Evolutionary conservation across 1,140 invertebrate species (phyloP), one percentile per base, ranked within the genome.

Genomic region (Arctopsyche grandis): DNA sequence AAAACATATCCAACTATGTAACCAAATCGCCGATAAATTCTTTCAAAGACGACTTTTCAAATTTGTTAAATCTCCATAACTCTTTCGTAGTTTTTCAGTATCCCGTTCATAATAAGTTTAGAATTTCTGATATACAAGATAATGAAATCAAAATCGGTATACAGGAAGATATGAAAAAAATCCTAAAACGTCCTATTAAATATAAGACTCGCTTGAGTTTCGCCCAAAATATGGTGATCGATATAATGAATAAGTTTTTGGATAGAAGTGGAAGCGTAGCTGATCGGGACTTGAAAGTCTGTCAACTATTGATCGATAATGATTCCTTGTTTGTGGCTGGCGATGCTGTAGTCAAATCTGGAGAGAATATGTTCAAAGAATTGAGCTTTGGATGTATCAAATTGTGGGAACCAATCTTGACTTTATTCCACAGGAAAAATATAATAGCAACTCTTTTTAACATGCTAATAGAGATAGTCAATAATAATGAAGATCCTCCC

Each of bases 321-420:
- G 85, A 87, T 26, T 86, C 86, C 22, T 70, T 86, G 14, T 86
- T 89, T 82, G 79, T 88, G 21, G 87, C 87, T 5, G 43, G 83
- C 9, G 85, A 87, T 75, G 80, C 87, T 19, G 78, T 85, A 52
- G 80, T 84, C 71, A 77, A 84, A 77, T 79, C 87, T 29, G 81
- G 84, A 79, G 77, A 74, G 22, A 81, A 75, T 70, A 78, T 79
- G 43, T 82, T 83, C 44, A 73, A 75, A 69, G 63, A 5, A n/a
- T 82, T 58, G 21, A 69, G 5, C 9, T 52, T 52, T 38, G 56
- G 78, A 29, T 80, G 74, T 77, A 84, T 43, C 83, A 86, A 73
- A 83, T 89, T 89, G 86, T 91, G 90, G 90, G 80, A 89, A 84
- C 83, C 87, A 66, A 84, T 91, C 58, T 84, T 91, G 24, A 83